Conservation (phyloP, 2,113 vertebrate genomes). For the Megaptera novaeangliae region DNA sequence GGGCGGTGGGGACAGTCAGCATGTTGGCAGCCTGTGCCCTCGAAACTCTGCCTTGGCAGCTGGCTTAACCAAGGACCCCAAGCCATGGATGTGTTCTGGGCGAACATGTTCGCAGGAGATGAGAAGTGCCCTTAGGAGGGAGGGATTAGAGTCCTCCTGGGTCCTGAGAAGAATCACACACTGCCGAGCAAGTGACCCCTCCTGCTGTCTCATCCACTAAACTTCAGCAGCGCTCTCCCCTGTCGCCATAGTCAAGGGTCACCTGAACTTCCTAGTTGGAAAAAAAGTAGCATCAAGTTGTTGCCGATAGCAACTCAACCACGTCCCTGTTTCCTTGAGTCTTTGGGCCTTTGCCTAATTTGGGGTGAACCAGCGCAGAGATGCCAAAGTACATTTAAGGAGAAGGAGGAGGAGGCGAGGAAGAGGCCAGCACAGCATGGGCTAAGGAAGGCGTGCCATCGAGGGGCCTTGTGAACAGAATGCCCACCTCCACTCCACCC, state of each 20-base stretch:
- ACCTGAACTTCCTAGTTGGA: neutral
- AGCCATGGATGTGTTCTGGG: neutral
- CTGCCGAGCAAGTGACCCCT: neutral
- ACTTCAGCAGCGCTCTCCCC: neutral
- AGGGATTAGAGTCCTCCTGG: neutral
- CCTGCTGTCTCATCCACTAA: neutral
- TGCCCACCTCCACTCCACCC: neutral
- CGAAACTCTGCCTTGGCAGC: neutral
- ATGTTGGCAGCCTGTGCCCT: neutral
- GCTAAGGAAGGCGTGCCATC: neutral
- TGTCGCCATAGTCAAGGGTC: neutral
- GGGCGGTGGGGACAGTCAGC: fast-evolving
- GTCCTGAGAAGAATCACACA: neutral
- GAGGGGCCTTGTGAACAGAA: neutral
- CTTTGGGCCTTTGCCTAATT: conserved; percentile 34
- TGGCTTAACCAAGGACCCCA: neutral
- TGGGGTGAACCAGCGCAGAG: neutral
- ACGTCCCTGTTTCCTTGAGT: neutral
- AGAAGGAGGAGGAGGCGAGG: neutral
- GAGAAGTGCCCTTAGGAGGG: neutral
- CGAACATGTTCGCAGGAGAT: neutral
- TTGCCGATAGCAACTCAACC: conserved; percentile 40
- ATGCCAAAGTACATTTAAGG: neutral
- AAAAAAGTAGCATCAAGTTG: conserved; percentile 27
- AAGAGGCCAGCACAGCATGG: neutral